A percentile compares a stretch with the other conserved stretches of the same genome.
These are phyloP conservation scores for Pituophis catenifer DNA, from an alignment of 2,113 vertebrate genomes.

Conservation along the genomic window DNA sequence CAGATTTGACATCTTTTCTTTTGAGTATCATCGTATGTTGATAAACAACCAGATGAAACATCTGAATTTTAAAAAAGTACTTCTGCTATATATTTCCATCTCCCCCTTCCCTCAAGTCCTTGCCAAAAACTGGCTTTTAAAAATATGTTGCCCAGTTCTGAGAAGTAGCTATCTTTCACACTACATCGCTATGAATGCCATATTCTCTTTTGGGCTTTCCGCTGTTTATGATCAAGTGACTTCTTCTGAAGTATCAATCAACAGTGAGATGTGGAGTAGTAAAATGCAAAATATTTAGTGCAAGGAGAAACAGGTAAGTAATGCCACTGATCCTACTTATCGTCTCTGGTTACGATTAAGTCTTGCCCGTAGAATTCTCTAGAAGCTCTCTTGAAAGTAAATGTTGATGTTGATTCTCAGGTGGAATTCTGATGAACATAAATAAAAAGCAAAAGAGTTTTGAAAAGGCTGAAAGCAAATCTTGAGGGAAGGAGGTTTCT, in stretches of 20 bases:
- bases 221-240: slow-evolving; percentile 54
- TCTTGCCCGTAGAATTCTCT: not conserved
- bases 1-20: slow-evolving; percentile 11
- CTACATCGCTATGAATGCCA: slow-evolving; percentile 42
- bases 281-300: slow-evolving; percentile 44
- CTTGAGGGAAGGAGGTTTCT: not conserved
- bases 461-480: not conserved
- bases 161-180: slow-evolving; percentile 40
- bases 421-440: not conserved
- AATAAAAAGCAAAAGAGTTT: not conserved
- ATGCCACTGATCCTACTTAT: slow-evolving; percentile 26
- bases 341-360: slow-evolving; percentile 28
- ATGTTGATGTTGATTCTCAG: not conserved
- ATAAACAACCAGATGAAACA: not conserved
- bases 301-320: slow-evolving; percentile 6
- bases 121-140: slow-evolving; percentile 24
- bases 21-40: slow-evolving; percentile 6
- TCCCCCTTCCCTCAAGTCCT: slow-evolving; percentile 21
- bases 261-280: slow-evolving; percentile 37
- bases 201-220: slow-evolving; percentile 49
- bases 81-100: slow-evolving; percentile 30
- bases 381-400: not conserved
- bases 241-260: slow-evolving; percentile 40
- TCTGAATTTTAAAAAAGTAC: slow-evolving; percentile 1
- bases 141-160: slow-evolving; percentile 22